Evolutionary conservation across 2,113 vertebrate species (phyloP).

Genomic region (Grammomys surdaster): DNA sequence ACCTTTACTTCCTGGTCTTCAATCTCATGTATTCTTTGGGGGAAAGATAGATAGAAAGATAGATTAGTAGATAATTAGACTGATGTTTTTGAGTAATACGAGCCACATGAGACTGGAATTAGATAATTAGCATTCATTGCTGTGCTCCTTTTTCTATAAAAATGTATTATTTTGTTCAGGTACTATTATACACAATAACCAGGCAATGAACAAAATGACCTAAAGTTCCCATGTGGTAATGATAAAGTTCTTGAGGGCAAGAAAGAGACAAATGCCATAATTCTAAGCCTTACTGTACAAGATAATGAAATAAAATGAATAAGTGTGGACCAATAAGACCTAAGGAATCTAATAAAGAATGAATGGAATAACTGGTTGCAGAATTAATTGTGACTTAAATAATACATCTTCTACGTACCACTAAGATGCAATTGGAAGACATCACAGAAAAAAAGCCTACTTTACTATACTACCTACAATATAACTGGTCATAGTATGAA

Average conservation of each 20-base stretch:
- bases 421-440: conserved; percentile 4
- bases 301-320: neutral
- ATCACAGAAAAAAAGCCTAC: conserved; percentile 17
- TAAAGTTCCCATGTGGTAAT: neutral
- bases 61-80: neutral
- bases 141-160: neutral
- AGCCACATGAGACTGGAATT: neutral
- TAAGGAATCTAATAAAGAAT: conserved; percentile 8
- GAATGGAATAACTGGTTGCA: neutral
- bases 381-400: neutral
- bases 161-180: neutral
- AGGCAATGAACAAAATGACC: neutral
- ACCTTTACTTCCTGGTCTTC: neutral
- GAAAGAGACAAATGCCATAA: neutral
- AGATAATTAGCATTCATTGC: neutral
- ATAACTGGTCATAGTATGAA: neutral
- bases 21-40: neutral
- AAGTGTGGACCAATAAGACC: neutral
- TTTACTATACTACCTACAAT: conserved; percentile 2
- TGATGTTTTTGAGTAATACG: neutral
- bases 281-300: neutral
- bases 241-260: neutral
- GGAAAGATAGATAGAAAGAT: neutral
- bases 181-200: neutral
- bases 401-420: neutral